These are phyloP conservation scores for Protobothrops mucrosquamatus DNA, from an alignment of 2,113 vertebrate species.

Conservation along the genomic window DNA sequence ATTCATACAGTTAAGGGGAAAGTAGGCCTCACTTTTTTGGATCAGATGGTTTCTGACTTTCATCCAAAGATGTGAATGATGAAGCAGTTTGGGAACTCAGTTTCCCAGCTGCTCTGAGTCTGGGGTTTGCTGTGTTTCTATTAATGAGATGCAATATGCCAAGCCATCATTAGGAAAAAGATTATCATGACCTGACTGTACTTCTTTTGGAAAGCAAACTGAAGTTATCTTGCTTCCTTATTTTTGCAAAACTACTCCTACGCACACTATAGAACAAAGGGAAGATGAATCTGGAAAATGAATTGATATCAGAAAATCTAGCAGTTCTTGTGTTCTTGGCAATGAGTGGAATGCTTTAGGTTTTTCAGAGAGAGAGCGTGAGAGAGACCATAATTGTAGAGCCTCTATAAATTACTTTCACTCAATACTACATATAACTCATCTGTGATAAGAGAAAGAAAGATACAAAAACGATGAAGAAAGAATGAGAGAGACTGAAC, in stretches of 20 bases:
- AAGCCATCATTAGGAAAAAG: neutral
- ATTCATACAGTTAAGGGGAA: slow-evolving; percentile 32
- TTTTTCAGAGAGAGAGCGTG: neutral
- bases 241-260: neutral
- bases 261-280: no score
- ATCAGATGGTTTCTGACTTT: slow-evolving; percentile 41
- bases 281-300: neutral
- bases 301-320: neutral
- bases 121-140: neutral
- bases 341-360: neutral
- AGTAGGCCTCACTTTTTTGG: slow-evolving; percentile 41
- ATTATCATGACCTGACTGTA: slow-evolving; percentile 10
- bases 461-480: neutral
- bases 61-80: slow-evolving; percentile 46
- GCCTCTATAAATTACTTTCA: neutral
- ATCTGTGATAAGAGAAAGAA: neutral
- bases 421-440: neutral
- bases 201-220: slow-evolving; percentile 8
- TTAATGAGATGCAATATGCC: slow-evolving; percentile 34
- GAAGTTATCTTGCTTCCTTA: slow-evolving; percentile 4
- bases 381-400: neutral
- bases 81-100: slow-evolving; percentile 44
- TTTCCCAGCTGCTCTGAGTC: slow-evolving; percentile 56
- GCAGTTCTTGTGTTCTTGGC: neutral
- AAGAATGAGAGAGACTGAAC: neutral